Evolutionary conservation across 2,113 vertebrate genomes (phyloP).

Genomic region (Mirounga angustirostris): DNA sequence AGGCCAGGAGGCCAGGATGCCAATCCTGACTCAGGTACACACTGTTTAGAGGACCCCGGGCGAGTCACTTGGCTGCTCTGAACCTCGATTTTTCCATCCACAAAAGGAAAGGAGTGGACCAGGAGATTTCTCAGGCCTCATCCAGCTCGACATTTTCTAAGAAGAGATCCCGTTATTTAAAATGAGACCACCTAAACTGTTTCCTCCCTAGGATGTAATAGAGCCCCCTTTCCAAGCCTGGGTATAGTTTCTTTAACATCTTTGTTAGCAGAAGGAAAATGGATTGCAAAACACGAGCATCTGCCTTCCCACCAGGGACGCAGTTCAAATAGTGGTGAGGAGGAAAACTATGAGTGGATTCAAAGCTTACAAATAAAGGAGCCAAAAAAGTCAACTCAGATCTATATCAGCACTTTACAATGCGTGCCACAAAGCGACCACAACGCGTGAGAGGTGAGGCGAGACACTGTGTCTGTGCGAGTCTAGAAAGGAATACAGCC

Average conservation of each 20-base stretch:
- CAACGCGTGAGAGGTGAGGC: not conserved
- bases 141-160: not conserved
- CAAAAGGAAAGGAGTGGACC: not conserved
- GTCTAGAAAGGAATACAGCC: not conserved
- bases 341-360: not conserved
- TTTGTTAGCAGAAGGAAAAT: not conserved
- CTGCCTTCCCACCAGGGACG: not conserved
- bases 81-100: rapidly evolving
- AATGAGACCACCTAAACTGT: not conserved
- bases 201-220: not conserved
- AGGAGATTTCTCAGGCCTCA: not conserved
- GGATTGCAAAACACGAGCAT: not conserved
- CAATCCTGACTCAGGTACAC: not conserved
- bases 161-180: not conserved
- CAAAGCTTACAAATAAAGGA: not conserved
- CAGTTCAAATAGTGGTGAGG: not conserved
- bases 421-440: not conserved
- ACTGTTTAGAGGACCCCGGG: rapidly evolving
- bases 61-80: not conserved
- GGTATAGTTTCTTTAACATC: not conserved
- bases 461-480: not conserved
- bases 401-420: rapidly evolving
- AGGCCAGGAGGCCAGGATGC: no score
- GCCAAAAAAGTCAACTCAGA: not conserved
- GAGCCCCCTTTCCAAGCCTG: not conserved